Conservation (phyloP, 2,888 invertebrate genomes). For the Thumatha senex region DNA sequence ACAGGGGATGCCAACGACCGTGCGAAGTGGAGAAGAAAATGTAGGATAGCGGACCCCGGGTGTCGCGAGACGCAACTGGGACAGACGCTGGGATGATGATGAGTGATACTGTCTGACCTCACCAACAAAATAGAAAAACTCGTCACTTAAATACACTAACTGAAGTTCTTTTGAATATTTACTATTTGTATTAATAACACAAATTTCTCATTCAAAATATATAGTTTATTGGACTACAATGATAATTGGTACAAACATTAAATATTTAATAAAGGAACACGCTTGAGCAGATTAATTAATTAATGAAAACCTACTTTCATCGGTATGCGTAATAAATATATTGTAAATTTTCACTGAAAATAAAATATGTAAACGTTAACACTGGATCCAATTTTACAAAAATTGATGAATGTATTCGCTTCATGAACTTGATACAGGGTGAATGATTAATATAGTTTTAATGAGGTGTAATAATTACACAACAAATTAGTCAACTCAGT, state of each 20-base stretch:
- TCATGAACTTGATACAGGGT: conserved; percentile 26
- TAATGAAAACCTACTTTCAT: conserved; percentile 35
- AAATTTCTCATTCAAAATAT: too few species aligned
- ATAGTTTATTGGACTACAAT: too few species aligned
- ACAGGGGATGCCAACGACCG: too few species aligned
- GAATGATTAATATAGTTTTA: conserved; percentile 59
- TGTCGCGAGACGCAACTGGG: too few species aligned
- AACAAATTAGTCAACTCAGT: conserved; percentile 63
- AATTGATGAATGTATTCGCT: conserved; percentile 24
- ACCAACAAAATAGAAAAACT: too few species aligned
- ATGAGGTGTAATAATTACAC: conserved; percentile 65
- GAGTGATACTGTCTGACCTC: too few species aligned
- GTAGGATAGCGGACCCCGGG: too few species aligned
- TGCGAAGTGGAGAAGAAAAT: too few species aligned
- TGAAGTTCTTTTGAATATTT: too few species aligned
- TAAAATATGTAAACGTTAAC: conserved; percentile 32
- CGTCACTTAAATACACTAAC: too few species aligned
- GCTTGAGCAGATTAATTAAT: conserved; percentile 40
- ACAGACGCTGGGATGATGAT: too few species aligned
- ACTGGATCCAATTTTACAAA: conserved; percentile 8
- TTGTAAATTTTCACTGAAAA: conserved; percentile 29
- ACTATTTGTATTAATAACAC: too few species aligned
- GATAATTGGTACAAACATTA: conserved; percentile 33
- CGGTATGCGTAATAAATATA: conserved; percentile 31
- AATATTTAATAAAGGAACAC: conserved; percentile 34